phyloP scores from a whole-genome alignment of 2,888 invertebrate genomes.

The Pandemis corylana region DNA sequence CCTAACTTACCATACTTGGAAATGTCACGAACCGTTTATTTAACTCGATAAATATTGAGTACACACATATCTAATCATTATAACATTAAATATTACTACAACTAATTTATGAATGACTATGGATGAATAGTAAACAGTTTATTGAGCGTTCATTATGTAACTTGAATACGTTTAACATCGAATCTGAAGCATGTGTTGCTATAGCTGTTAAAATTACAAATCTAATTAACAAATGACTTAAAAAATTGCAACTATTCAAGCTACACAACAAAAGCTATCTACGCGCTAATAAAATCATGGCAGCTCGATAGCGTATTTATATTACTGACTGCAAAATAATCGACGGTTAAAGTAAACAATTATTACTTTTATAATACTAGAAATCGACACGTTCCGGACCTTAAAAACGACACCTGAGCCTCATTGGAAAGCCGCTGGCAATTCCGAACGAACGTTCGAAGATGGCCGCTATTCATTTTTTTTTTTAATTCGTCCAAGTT shows the following conservation, averaged over 20 bases:
- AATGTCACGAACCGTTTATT: slow-evolving; percentile 81
- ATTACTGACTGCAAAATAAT: slow-evolving; percentile 51
- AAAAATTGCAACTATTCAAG: slow-evolving; percentile 55
- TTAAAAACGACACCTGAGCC: slow-evolving; percentile 52
- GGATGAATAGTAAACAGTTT: slow-evolving; percentile 65
- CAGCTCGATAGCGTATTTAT: slow-evolving; percentile 68
- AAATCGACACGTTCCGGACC: slow-evolving; percentile 41
- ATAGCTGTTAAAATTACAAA: slow-evolving; percentile 33
- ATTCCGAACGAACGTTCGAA: not conserved
- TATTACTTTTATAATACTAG: slow-evolving; percentile 29
- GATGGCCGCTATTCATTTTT: slow-evolving; percentile 13
- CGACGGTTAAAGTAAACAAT: slow-evolving; percentile 27
- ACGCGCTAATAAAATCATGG: slow-evolving; percentile 67
- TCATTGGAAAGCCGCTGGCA: slow-evolving; percentile 28
- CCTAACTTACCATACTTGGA: slow-evolving; percentile 73
- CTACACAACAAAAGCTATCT: slow-evolving; percentile 68
- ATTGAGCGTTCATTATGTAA: slow-evolving; percentile 73
- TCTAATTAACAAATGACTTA: slow-evolving; percentile 40
- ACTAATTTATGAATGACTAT: slow-evolving; percentile 67
- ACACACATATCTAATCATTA: slow-evolving; percentile 63
- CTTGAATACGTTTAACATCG: slow-evolving; percentile 54
- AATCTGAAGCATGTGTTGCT: slow-evolving; percentile 30
- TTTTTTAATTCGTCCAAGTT: slow-evolving; percentile 3
- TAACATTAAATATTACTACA: slow-evolving; percentile 43
- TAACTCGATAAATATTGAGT: slow-evolving; percentile 71